Percentiles rank a stretch among this genome's conserved stretches.
These are phyloP conservation scores for Lithobates pipiens DNA, from an alignment of 2,797 vertebrate species.

Conservation along the genomic window DNA sequence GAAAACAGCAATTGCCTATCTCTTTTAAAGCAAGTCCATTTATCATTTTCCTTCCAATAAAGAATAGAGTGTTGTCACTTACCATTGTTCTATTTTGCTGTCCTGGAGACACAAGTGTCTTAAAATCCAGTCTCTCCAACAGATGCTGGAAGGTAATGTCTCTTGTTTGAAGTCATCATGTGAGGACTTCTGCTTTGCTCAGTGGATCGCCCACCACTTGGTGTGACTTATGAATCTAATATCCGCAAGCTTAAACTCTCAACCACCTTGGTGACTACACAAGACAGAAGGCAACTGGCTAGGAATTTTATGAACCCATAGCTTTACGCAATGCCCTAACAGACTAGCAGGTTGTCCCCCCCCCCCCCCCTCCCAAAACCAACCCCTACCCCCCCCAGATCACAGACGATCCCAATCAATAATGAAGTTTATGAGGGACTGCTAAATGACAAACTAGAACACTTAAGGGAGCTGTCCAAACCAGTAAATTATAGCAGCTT, in stretches of 20 bases:
- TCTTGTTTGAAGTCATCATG: slow-evolving; percentile 99
- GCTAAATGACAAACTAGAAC: not conserved
- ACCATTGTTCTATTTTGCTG: slow-evolving; percentile 94
- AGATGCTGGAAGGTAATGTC: slow-evolving; percentile 99
- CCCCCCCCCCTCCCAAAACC: slow-evolving; percentile 53
- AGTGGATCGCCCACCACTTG: slow-evolving; percentile 99
- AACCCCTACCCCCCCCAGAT: slow-evolving; percentile 71
- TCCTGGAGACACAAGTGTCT: slow-evolving; percentile 97
- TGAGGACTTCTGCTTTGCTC: slow-evolving; percentile 99
- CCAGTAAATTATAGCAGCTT: not conserved
- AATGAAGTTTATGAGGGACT: slow-evolving; percentile 74
- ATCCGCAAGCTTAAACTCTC: slow-evolving; percentile 96
- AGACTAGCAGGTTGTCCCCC: slow-evolving; percentile 82
- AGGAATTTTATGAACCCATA: slow-evolving; percentile 81
- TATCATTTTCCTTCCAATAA: slow-evolving; percentile 63
- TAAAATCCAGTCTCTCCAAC: slow-evolving; percentile 99
- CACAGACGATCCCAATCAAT: slow-evolving; percentile 94
- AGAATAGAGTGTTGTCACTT: slow-evolving; percentile 83
- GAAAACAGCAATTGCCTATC: slow-evolving; percentile 64
- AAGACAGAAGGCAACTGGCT: slow-evolving; percentile 88
- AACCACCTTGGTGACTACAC: slow-evolving; percentile 93
- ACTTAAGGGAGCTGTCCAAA: not conserved
- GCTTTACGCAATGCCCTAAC: slow-evolving; percentile 89
- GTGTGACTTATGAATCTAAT: slow-evolving; percentile 99
- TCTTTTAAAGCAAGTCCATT: not conserved